Evolutionary conservation across 2,113 vertebrate species (phyloP).

Genomic region (Salvator merianae): DNA sequence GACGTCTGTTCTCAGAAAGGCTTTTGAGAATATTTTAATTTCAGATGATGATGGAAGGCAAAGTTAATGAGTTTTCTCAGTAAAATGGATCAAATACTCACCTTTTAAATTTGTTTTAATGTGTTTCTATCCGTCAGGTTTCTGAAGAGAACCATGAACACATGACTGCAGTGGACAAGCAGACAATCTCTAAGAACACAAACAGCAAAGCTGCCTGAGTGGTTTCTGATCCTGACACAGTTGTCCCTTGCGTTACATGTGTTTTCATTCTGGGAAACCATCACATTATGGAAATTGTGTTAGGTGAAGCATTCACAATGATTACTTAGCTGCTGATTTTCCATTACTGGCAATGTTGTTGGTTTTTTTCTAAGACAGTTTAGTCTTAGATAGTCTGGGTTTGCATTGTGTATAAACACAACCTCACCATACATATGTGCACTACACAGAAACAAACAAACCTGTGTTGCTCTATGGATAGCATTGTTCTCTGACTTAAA

Average conservation of each 20-base stretch:
- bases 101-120: conserved; percentile 16
- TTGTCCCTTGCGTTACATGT: no score
- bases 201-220: neutral
- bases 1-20: conserved; percentile 14
- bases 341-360: no score
- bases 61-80: conserved; percentile 11
- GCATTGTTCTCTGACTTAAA: neutral
- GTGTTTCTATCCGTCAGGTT: conserved; percentile 12
- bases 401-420: no score
- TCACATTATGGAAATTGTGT: no score
- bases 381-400: no score
- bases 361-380: no score
- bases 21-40: conserved; percentile 22
- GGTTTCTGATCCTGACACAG: neutral
- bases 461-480: no score
- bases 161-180: neutral
- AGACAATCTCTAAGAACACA: neutral
- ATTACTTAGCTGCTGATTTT: no score
- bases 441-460: no score
- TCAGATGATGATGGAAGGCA: conserved; percentile 3
- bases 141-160: neutral
- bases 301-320: no score
- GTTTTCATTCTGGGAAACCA: no score
- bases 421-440: no score
- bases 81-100: conserved; percentile 1